Percentiles rank a stretch among this genome's conserved stretches.
Conservation (phyloP, 2,797 vertebrate genomes). For the Danio kyathit region DNA sequence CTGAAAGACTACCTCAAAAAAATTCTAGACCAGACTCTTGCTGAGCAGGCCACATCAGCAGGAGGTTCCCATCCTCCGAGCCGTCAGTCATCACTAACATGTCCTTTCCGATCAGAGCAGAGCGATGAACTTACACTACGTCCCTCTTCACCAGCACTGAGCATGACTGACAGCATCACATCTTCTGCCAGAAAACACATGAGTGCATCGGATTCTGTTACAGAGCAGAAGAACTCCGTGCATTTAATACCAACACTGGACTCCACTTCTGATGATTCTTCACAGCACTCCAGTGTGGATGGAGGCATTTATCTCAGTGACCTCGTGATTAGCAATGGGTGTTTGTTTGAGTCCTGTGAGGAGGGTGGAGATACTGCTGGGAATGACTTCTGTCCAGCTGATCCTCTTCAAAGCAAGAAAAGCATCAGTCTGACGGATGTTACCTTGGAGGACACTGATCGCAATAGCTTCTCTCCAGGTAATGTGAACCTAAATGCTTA, state of each 20-base stretch:
- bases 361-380: conserved; percentile 75
- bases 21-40: conserved; percentile 76
- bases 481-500: conserved; percentile 42
- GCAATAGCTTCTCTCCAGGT: conserved; percentile 91
- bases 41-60: conserved; percentile 64
- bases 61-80: conserved; percentile 80
- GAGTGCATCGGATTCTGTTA: background rate
- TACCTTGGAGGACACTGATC: conserved; percentile 83
- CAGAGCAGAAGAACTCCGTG: background rate
- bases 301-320: conserved; percentile 81
- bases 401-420: conserved; percentile 85
- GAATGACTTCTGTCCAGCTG: conserved; percentile 74
- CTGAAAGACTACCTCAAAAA: conserved; percentile 78
- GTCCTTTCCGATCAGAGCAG: conserved; percentile 56
- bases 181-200: conserved; percentile 14
- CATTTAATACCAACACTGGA: conserved; percentile 64
- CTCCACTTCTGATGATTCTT: conserved; percentile 44
- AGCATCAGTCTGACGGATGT: conserved; percentile 92
- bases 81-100: conserved; percentile 74
- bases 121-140: conserved; percentile 20
- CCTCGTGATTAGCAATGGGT: conserved; percentile 46
- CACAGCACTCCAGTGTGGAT: conserved; percentile 46
- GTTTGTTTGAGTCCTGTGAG: conserved; percentile 68
- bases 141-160: conserved; percentile 29
- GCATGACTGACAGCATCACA: conserved; percentile 6